Evolutionary conservation across 2,113 vertebrate genomes (phyloP).

Genomic region (Micromys minutus): DNA sequence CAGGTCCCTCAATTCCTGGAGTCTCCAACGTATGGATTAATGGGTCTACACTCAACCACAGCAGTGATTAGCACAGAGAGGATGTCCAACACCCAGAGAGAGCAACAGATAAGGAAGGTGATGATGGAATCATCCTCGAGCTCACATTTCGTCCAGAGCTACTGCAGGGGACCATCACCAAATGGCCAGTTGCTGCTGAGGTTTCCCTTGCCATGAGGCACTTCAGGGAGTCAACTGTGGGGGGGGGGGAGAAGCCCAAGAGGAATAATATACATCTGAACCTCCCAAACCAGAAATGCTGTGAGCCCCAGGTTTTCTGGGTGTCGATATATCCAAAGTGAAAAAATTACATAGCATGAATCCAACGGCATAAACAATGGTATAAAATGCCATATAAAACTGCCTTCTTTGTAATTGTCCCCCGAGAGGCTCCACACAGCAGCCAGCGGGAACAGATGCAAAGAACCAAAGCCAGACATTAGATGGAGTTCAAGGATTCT

Average conservation of each 20-base stretch:
- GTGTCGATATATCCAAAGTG: neutral
- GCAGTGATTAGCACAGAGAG: neutral
- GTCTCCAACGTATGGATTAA: neutral
- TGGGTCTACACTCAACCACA: neutral
- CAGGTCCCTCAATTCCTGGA: neutral
- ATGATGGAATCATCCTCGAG: accelerated
- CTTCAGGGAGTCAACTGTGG: neutral
- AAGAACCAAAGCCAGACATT: no score
- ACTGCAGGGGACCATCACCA: no score
- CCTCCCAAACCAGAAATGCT: neutral
- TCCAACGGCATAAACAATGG: neutral
- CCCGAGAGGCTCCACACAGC: no score
- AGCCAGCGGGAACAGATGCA: no score
- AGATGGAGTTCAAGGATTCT: no score
- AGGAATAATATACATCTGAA: no score
- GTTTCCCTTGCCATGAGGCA: neutral
- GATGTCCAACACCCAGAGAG: neutral
- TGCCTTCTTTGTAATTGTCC: no score
- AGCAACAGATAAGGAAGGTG: accelerated
- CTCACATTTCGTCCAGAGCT: neutral
- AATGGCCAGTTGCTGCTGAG: accelerated
- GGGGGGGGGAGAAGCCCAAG: no score
- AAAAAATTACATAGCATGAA: neutral
- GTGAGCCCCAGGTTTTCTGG: accelerated
- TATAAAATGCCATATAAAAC: neutral